Evolutionary conservation across 2,888 invertebrate species (phyloP).

Genomic region (Geophilus truncorum): DNA sequence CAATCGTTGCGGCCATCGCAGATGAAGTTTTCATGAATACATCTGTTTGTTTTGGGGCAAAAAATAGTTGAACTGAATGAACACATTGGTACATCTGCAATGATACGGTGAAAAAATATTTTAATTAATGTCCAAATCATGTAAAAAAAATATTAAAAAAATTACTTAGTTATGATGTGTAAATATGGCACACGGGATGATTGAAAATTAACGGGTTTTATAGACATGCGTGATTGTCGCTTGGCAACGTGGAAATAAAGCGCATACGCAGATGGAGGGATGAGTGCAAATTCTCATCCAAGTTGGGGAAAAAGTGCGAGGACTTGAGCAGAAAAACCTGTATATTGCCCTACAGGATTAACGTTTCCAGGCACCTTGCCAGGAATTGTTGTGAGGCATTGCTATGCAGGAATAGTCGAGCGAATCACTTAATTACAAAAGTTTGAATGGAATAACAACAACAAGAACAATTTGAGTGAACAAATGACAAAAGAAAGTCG

Average conservation of each 20-base stretch:
- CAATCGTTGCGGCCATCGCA: slow-evolving; percentile 52
- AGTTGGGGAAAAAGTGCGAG: not conserved
- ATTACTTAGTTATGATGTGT: no score
- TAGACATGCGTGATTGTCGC: not conserved
- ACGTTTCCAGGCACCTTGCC: not conserved
- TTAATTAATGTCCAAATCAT: not conserved
- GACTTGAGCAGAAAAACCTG: not conserved
- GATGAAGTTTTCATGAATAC: slow-evolving; percentile 47
- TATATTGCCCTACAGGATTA: not conserved
- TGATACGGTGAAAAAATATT: not conserved
- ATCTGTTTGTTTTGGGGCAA: slow-evolving; percentile 43
- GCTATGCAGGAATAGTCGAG: not conserved
- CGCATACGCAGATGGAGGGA: not conserved
- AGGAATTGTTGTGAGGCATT: not conserved
- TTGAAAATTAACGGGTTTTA: not conserved
- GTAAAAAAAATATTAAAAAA: not conserved
- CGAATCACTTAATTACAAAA: not conserved
- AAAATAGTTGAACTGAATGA: slow-evolving; percentile 39
- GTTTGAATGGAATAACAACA: no score
- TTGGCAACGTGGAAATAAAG: not conserved
- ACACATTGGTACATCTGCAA: slow-evolving; percentile 27
- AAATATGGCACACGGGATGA: no score
- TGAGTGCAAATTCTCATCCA: not conserved
- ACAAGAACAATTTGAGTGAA: not conserved
- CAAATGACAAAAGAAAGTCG: no score